phyloP scores from a whole-genome alignment of 2,888 invertebrate species.

The Drosophila limbata region DNA sequence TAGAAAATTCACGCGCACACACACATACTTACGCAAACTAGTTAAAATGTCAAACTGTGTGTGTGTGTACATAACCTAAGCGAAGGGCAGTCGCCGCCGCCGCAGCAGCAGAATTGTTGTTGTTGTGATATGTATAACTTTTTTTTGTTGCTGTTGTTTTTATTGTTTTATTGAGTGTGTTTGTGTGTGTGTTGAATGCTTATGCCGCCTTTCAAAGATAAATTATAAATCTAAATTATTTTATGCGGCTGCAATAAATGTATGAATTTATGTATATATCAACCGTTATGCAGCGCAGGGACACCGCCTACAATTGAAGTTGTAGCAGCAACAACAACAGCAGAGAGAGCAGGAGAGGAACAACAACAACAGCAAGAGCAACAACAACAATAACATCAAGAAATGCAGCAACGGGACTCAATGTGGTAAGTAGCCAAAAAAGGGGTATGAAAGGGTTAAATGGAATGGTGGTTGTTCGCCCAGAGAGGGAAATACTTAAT shows the following conservation, averaged over 20 bases:
- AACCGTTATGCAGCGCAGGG: slow-evolving; percentile 51
- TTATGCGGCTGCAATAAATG: slow-evolving; percentile 10
- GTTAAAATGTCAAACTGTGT: slow-evolving; percentile 45
- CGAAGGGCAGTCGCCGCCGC: slow-evolving; percentile 41
- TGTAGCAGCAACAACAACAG: slow-evolving; percentile 10
- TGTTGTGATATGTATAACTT: slow-evolving; percentile 35
- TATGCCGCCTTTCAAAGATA: slow-evolving; percentile 5
- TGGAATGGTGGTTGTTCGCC: neutral
- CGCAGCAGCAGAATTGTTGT: slow-evolving; percentile 32
- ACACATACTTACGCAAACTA: slow-evolving; percentile 23
- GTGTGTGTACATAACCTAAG: slow-evolving; percentile 50
- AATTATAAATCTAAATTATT: slow-evolving; percentile 8
- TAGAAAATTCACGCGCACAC: slow-evolving; percentile 33
- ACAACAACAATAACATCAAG: slow-evolving; percentile 14
- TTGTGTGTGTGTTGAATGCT: slow-evolving; percentile 4
- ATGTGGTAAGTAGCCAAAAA: slow-evolving; percentile 41
- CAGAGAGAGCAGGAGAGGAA: slow-evolving; percentile 18
- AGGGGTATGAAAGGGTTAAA: neutral
- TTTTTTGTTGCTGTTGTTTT: slow-evolving; percentile 20
- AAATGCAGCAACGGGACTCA: slow-evolving; percentile 20
- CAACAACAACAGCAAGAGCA: slow-evolving; percentile 23
- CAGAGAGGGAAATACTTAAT: slow-evolving; percentile 1
- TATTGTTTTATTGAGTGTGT: slow-evolving; percentile 4
- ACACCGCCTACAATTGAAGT: slow-evolving; percentile 50
- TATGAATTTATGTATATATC: slow-evolving; percentile 20